Percentiles rank a stretch among this genome's conserved stretches.
Evolutionary conservation across 37 sponge, comb jelly and placozoan genomes (phyloP).

Genomic region (Aplysina aerophoba): DNA sequence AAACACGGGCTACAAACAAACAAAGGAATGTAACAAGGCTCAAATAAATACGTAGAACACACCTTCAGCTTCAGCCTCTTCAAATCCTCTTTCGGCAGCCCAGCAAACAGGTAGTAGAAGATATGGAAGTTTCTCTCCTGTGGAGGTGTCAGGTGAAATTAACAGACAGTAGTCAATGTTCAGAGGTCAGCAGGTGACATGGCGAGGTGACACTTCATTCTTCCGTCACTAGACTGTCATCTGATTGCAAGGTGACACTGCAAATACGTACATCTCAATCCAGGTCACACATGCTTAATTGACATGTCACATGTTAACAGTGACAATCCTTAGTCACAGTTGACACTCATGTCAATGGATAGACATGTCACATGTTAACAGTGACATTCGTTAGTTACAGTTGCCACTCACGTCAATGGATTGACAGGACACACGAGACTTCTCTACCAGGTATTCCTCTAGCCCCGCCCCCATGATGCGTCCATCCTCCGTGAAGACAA

Average conservation of each 20-base stretch:
- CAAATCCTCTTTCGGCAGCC: constrained; percentile 39
- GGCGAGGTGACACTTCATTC: too few relatives aligned
- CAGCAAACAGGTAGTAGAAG: constrained; percentile 83
- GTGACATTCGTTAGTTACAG: too few relatives aligned
- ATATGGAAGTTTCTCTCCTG: constrained; percentile 85
- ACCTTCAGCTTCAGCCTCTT: constrained; percentile 53
- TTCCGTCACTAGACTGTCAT: too few relatives aligned
- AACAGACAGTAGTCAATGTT: too few relatives aligned
- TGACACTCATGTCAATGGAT: constrained; percentile 37
- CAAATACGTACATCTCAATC: too few relatives aligned
- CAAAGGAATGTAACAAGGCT: too few relatives aligned
- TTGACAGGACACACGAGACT: constrained; percentile 67
- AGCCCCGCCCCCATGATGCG: constrained; percentile 70
- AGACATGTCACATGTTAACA: neutral
- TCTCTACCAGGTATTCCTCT: constrained; percentile 82
- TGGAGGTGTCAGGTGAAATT: too few relatives aligned
- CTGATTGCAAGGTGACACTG: too few relatives aligned
- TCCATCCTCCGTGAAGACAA: constrained; percentile 63
- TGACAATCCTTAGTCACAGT: too few relatives aligned
- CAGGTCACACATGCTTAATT: too few relatives aligned
- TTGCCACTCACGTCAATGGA: constrained; percentile 38
- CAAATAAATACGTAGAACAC: neutral
- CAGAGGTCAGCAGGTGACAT: too few relatives aligned
- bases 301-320: neutral
- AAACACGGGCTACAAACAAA: too few relatives aligned